These are phyloP conservation scores for Bunonema sp. DNA, from an alignment of 2,888 invertebrate genomes.

Conservation along the genomic window DNA sequence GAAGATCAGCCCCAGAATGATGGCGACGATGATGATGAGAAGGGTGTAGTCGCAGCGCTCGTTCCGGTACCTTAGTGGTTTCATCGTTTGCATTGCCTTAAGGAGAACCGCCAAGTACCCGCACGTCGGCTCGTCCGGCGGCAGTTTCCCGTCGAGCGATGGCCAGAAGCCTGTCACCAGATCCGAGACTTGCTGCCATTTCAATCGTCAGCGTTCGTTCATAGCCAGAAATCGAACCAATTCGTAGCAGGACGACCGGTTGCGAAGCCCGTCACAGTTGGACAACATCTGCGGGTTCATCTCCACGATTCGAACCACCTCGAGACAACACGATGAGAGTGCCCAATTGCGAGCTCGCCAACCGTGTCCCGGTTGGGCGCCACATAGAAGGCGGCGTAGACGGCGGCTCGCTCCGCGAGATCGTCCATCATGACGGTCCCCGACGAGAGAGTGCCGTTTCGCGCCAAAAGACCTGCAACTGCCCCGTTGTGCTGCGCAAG, in stretches of 20 bases:
- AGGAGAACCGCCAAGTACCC: conserved; percentile 13
- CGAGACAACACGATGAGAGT: background rate
- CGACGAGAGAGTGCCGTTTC: too few relatives aligned
- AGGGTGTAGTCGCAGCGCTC: conserved; percentile 21
- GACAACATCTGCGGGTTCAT: conserved; percentile 24
- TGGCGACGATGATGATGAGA: conserved; percentile 7
- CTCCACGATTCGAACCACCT: conserved; percentile 21
- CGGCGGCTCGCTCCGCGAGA: conserved; percentile 13
- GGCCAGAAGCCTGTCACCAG: conserved; percentile 15
- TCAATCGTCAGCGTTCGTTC: background rate
- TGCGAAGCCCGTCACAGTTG: conserved; percentile 20
- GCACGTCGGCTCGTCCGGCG: conserved; percentile 14
- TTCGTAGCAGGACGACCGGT: conserved; percentile 22
- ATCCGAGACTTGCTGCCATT: conserved; percentile 11
- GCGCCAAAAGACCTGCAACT: too few relatives aligned
- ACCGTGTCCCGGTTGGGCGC: conserved; percentile 4
- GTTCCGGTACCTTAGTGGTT: too few relatives aligned
- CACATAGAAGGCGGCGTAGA: conserved; percentile 16
- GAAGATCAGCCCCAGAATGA: conserved; percentile 3
- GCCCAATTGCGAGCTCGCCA: too few relatives aligned
- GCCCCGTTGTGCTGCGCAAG: too few relatives aligned
- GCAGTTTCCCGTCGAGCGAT: conserved; percentile 12
- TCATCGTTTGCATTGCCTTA: too few relatives aligned
- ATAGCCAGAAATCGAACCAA: conserved; percentile 7
- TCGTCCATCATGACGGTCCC: conserved; percentile 16